phyloP scores from a whole-genome alignment of 2,113 vertebrate species.

The Upupa epops region DNA sequence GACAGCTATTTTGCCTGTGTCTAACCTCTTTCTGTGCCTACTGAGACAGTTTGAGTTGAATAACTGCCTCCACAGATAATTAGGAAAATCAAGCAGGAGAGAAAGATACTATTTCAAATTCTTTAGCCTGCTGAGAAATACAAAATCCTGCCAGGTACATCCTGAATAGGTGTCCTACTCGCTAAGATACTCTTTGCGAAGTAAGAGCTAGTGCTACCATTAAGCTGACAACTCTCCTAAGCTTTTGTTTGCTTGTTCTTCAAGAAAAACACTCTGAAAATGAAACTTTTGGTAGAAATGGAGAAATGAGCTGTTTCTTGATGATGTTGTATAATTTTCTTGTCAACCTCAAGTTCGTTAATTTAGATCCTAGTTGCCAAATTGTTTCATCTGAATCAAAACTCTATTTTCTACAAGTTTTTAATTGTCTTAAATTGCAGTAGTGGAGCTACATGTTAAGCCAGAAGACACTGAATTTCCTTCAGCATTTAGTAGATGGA shows the following conservation, averaged over 20 bases:
- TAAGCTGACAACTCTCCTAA: not conserved
- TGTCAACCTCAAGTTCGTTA: not conserved
- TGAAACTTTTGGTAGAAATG: not conserved
- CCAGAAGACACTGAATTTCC: not conserved
- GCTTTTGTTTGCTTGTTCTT: not conserved
- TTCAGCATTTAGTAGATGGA: not conserved
- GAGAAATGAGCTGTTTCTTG: not conserved
- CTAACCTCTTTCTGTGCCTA: not conserved
- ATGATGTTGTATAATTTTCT: not conserved
- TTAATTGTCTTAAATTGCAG: not conserved
- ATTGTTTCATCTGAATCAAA: not conserved
- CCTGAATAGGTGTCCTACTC: not conserved
- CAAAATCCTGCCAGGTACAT: not conserved
- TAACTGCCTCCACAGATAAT: not conserved
- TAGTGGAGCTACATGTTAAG: not conserved
- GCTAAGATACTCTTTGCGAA: not conserved
- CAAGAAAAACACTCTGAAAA: not conserved
- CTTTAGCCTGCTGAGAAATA: not conserved
- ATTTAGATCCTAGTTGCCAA: not conserved
- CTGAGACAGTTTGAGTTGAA: not conserved
- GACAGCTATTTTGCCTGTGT: not conserved
- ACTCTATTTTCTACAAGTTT: not conserved
- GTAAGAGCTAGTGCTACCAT: not conserved
- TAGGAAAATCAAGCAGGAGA: not conserved
- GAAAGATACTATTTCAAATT: not conserved